These are phyloP conservation scores for Diglossa cyanea DNA, from an alignment of 2,797 vertebrate species.

Conservation along the genomic window DNA sequence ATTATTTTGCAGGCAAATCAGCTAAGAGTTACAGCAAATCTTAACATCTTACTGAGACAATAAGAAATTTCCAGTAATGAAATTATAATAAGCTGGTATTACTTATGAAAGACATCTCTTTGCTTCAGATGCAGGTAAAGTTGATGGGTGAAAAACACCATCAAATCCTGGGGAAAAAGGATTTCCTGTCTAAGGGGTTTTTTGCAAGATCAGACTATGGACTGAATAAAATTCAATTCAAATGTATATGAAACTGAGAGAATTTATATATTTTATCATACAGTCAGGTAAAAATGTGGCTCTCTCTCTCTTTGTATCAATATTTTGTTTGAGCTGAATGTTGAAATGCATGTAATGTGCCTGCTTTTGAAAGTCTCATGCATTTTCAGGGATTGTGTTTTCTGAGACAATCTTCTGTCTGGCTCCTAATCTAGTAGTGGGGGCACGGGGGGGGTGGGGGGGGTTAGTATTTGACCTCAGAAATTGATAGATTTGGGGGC, in stretches of 20 bases:
- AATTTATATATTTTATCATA: neutral
- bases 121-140: neutral
- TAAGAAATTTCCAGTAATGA: neutral
- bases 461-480: neutral
- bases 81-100: neutral
- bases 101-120: neutral
- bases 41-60: neutral
- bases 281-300: neutral
- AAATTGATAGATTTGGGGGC: fast-evolving
- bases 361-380: neutral
- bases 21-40: neutral
- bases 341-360: neutral
- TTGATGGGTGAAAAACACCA: neutral
- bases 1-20: neutral
- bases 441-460: fast-evolving
- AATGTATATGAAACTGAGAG: neutral
- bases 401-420: neutral
- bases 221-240: neutral
- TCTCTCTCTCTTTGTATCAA: neutral
- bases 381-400: neutral
- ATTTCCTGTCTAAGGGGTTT: neutral
- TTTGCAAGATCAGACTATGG: neutral
- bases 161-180: neutral
- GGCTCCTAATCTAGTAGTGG: neutral
- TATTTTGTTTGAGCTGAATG: neutral